A percentile compares a stretch with the other conserved stretches of the same genome.
These are phyloP conservation scores for Zoanthus sociatus DNA, from an alignment of 92 coral and sea anemone species.

Conservation along the genomic window DNA sequence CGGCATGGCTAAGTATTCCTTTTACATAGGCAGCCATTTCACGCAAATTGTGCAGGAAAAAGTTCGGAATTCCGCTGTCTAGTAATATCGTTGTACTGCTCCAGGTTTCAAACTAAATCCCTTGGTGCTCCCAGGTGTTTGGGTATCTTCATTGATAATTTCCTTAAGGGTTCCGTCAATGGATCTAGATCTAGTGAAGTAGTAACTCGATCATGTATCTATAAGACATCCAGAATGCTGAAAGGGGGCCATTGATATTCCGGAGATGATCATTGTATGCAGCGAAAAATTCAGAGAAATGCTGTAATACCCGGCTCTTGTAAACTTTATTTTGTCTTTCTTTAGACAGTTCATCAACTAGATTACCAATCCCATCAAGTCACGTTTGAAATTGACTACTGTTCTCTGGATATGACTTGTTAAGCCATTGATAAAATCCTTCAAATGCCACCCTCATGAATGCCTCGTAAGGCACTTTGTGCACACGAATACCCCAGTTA, in stretches of 20 bases:
- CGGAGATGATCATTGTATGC: slow-evolving; percentile 35
- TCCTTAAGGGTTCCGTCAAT: slow-evolving; percentile 70
- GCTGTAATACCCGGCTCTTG: slow-evolving; percentile 1
- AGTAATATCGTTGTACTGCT: slow-evolving; percentile 64
- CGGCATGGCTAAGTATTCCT: neutral
- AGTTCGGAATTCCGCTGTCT: slow-evolving; percentile 59
- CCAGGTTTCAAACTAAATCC: slow-evolving; percentile 70
- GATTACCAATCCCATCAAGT: slow-evolving; percentile 52
- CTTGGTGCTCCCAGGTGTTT: slow-evolving; percentile 66
- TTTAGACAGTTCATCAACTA: slow-evolving; percentile 53
- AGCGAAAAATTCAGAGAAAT: slow-evolving; percentile 24
- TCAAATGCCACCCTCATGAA: slow-evolving; percentile 44
- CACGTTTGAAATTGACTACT: slow-evolving; percentile 30
- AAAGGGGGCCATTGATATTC: slow-evolving; percentile 37
- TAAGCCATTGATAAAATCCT: slow-evolving; percentile 45
- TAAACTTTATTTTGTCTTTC: slow-evolving; percentile 56
- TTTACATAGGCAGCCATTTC: slow-evolving; percentile 52
- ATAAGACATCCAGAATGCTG: neutral
- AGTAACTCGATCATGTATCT: slow-evolving; percentile 48
- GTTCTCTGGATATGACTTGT: slow-evolving; percentile 34
- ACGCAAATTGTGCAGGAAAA: slow-evolving; percentile 51
- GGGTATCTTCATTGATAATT: slow-evolving; percentile 69
- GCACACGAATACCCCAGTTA: slow-evolving; percentile 46
- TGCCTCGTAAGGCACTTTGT: slow-evolving; percentile 54
- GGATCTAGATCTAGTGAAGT: slow-evolving; percentile 51